These are phyloP conservation scores for Aelia acuminata DNA, from an alignment of 2,888 invertebrate genomes.

Conservation along the genomic window DNA sequence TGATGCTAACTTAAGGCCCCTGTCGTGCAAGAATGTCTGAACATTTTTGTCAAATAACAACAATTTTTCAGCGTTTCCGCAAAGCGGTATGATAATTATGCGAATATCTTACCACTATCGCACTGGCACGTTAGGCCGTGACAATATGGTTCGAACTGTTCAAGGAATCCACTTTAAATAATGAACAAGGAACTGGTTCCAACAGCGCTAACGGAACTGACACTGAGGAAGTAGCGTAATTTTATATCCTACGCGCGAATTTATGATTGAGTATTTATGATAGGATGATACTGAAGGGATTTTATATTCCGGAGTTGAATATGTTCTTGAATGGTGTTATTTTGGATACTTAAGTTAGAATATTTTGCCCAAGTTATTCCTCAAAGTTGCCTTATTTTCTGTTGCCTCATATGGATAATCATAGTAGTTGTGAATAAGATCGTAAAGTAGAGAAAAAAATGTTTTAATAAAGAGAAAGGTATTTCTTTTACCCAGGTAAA, in stretches of 20 bases:
- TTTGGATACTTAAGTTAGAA: background rate
- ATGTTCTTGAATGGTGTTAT: background rate
- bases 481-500: too few species aligned
- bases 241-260: background rate
- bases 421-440: too few species aligned
- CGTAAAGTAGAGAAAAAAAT: too few species aligned
- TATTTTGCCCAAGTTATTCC: too few species aligned
- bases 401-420: too few species aligned
- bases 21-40: background rate
- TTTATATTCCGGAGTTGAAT: background rate
- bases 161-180: background rate
- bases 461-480: too few species aligned
- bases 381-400: too few species aligned
- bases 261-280: background rate
- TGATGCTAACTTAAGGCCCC: background rate
- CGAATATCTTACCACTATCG: background rate
- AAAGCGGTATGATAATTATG: background rate
- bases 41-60: background rate
- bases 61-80: background rate
- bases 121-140: background rate
- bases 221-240: background rate
- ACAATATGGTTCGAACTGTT: background rate
- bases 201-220: background rate
- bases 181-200: background rate
- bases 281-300: background rate